Evolutionary conservation across 1,140 invertebrate genomes (phyloP), one percentile per base, ranked within the genome.

Genomic region (Eriosoma lanigerum): DNA sequence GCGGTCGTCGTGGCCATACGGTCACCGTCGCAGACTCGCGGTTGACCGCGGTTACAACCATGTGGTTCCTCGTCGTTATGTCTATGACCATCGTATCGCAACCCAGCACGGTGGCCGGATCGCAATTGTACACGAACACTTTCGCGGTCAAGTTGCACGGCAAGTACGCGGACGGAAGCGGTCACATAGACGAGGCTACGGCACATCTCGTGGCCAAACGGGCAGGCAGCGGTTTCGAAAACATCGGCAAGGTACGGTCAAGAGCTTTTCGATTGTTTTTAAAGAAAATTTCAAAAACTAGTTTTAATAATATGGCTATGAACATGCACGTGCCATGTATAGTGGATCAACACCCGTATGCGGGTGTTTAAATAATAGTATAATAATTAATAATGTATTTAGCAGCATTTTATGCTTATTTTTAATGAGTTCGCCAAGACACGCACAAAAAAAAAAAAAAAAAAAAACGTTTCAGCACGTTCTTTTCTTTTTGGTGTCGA

Each of bases 191-290:
- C 24, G 68, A 72, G 24, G 46, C 8, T 15, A 24, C 19, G 24
- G 75, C 75, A 29, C 52, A 78, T n/a, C 24, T 13, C 9, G 75
- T 78, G 19, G 75, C 75, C 8, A 58, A 58, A 9, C n/a, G 75
- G 21, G 56, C 75, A 1, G 75, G 75, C 15, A 58, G 38, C 9
- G 54, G 38, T 5, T 78, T 78, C 56, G 52, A 78, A 44, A 78
- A 78, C 75, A 9, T 78, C 52, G 75, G 75, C 6, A 78, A 78
- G 75, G 75, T 78, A 60, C 2, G 24, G 32, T 38, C n/a, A n/a
- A n/a, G n/a, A n/a, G n/a, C n/a, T n/a, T n/a, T n/a, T n/a, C n/a
- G n/a, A n/a, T n/a, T n/a, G n/a, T n/a, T n/a, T n/a, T n/a, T n/a
- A n/a, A n/a, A n/a, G n/a, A 17, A 1, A 21, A 17, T 4, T 19